Conservation (phyloP, 2,113 vertebrate species). For the Pomatostomus ruficeps region DNA sequence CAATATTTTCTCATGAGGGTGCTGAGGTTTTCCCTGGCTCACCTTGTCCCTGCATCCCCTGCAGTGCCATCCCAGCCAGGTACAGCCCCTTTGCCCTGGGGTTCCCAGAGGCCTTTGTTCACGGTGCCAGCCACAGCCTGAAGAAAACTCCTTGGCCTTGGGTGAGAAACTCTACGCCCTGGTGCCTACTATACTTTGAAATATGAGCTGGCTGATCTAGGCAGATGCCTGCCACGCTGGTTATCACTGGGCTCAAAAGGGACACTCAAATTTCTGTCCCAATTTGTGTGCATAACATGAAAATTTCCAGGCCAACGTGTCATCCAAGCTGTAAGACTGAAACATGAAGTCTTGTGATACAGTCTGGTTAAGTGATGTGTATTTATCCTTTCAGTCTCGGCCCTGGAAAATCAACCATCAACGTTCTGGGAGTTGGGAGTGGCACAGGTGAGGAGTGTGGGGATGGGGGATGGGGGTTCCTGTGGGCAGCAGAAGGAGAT, state of each 20-base stretch:
- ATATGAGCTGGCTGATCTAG: background rate
- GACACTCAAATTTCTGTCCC: background rate
- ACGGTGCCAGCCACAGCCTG: background rate
- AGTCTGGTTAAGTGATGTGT: background rate
- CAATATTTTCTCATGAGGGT: background rate
- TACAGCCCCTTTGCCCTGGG: background rate
- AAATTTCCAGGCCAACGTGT: fast-evolving
- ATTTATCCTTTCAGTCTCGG: slow-evolving; percentile 70
- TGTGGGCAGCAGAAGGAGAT: background rate
- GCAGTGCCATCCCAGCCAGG: background rate
- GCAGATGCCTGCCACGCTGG: background rate
- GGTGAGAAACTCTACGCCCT: background rate
- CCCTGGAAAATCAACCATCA: slow-evolving; percentile 71
- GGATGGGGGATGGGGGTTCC: fast-evolving
- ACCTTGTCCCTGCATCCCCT: background rate
- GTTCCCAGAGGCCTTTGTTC: background rate
- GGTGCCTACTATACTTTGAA: background rate
- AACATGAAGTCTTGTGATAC: background rate
- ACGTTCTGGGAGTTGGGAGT: slow-evolving; percentile 83
- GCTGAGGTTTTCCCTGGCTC: background rate
- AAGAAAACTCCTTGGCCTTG: background rate
- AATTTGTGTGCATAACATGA: background rate
- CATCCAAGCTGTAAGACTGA: background rate
- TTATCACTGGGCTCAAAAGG: background rate
- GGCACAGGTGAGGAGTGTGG: slow-evolving; percentile 75